These are phyloP conservation scores for Coluber constrictor DNA, from an alignment of 2,797 vertebrate genomes.

Conservation along the genomic window DNA sequence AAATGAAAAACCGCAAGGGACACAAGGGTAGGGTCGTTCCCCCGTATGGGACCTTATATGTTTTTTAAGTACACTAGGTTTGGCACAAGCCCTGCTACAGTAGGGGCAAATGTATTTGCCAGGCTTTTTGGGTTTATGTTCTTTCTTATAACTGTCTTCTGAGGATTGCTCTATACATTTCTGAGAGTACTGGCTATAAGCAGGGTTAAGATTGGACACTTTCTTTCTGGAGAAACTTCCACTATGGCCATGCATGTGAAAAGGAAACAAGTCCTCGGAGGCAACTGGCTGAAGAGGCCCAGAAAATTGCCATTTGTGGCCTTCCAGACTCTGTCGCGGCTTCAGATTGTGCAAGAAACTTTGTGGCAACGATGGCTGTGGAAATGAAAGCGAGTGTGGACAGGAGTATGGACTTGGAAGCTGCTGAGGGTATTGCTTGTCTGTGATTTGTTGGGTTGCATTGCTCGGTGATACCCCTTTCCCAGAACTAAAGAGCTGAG, in stretches of 20 bases:
- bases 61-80: conserved; percentile 98
- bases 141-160: conserved; percentile 92
- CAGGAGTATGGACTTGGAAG: conserved; percentile 84
- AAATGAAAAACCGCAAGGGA: conserved; percentile 97
- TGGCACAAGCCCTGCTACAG: conserved; percentile 96
- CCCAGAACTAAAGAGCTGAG: conserved; percentile 84
- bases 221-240: conserved; percentile 88
- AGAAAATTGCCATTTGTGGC: conserved; percentile 88
- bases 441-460: conserved; percentile 75
- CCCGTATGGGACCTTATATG: conserved; percentile 98
- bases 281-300: conserved; percentile 84
- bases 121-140: conserved; percentile 95
- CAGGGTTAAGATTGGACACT: conserved; percentile 86
- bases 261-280: conserved; percentile 90
- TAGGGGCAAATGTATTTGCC: conserved; percentile 98
- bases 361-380: conserved; percentile 87
- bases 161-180: conserved; percentile 84
- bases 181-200: conserved; percentile 90
- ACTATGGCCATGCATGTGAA: conserved; percentile 82
- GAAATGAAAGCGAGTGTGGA: conserved; percentile 88
- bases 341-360: conserved; percentile 87
- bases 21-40: conserved; percentile 94
- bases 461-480: conserved; percentile 80
- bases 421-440: conserved; percentile 80
- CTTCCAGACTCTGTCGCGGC: conserved; percentile 89